These are phyloP conservation scores for Scelioninae gen. 2 DNA, from an alignment of 2,888 invertebrate species.

Conservation along the genomic window DNA sequence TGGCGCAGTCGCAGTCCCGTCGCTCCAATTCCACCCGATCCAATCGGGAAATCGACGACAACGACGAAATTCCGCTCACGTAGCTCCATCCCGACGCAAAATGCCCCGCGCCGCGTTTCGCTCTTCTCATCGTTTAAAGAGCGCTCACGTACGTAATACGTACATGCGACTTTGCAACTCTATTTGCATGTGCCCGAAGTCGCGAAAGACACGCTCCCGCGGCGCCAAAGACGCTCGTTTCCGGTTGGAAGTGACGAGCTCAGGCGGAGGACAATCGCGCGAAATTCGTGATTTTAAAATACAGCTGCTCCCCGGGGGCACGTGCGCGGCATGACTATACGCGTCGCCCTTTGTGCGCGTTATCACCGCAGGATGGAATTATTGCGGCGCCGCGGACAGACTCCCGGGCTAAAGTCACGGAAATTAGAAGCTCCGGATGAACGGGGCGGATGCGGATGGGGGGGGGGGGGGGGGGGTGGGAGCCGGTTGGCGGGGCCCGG, in stretches of 20 bases:
- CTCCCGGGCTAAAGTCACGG: too few relatives aligned
- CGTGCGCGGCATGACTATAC: too few relatives aligned
- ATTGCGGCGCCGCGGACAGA: too few relatives aligned
- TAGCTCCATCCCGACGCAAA: constrained; percentile 50
- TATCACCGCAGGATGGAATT: too few relatives aligned
- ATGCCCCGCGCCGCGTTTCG: constrained; percentile 42
- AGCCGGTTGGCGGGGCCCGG: too few relatives aligned
- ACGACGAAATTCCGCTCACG: constrained; percentile 56
- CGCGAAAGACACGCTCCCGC: constrained; percentile 58
- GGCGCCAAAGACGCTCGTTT: constrained; percentile 54
- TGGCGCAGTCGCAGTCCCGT: constrained; percentile 22
- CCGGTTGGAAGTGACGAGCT: constrained; percentile 52
- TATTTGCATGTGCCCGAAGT: constrained; percentile 57
- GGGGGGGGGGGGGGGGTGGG: too few relatives aligned
- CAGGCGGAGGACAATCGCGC: too few relatives aligned
- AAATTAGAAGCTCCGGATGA: too few relatives aligned
- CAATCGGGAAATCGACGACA: constrained; percentile 51
- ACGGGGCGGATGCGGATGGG: too few relatives aligned
- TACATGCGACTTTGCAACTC: constrained; percentile 56
- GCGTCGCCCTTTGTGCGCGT: too few relatives aligned
- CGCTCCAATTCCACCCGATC: constrained; percentile 48
- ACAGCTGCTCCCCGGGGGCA: too few relatives aligned
- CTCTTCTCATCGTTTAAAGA: constrained; percentile 49
- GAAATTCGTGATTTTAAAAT: too few relatives aligned
- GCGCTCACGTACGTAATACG: constrained; percentile 46